These are phyloP conservation scores for Phaonia tiefii DNA, from an alignment of 2,888 invertebrate genomes.

Conservation along the genomic window DNA sequence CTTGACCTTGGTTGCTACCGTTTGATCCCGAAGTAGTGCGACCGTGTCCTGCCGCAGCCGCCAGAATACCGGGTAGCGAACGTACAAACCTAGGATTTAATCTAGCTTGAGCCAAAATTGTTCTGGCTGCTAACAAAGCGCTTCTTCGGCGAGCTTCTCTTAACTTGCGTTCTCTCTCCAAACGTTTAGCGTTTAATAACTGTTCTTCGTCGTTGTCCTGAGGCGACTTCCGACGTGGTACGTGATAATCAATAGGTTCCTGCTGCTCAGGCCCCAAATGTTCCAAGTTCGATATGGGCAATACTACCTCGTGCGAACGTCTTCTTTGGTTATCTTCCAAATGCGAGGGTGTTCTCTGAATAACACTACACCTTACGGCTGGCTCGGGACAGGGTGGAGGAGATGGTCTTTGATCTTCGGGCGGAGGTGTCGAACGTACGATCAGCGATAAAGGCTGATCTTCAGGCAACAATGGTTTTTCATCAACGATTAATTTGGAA, in stretches of 20 bases:
- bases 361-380: conserved; percentile 89
- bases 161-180: conserved; percentile 84
- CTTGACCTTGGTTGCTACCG: conserved; percentile 79
- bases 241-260: conserved; percentile 93
- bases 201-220: conserved; percentile 77
- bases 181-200: conserved; percentile 71
- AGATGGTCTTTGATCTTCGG: conserved; percentile 80
- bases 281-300: conserved; percentile 81
- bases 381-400: conserved; percentile 86
- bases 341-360: conserved; percentile 87
- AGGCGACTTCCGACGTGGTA: conserved; percentile 86
- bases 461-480: conserved; percentile 85
- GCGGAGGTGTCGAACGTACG: conserved; percentile 81
- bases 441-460: conserved; percentile 84
- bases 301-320: conserved; percentile 79
- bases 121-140: conserved; percentile 83
- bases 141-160: conserved; percentile 86
- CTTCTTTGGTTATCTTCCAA: conserved; percentile 69
- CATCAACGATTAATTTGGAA: conserved; percentile 84
- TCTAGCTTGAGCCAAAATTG: conserved; percentile 75
- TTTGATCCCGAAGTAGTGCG: conserved; percentile 83
- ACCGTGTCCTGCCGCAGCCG: conserved; percentile 91
- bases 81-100: conserved; percentile 78
- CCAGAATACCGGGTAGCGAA: conserved; percentile 85
- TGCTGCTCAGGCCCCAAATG: conserved; percentile 87